Evolutionary conservation across 2,888 invertebrate genomes (phyloP), one percentile per base, ranked within the genome.

Genomic region (Xestobium rufovillosum): DNA sequence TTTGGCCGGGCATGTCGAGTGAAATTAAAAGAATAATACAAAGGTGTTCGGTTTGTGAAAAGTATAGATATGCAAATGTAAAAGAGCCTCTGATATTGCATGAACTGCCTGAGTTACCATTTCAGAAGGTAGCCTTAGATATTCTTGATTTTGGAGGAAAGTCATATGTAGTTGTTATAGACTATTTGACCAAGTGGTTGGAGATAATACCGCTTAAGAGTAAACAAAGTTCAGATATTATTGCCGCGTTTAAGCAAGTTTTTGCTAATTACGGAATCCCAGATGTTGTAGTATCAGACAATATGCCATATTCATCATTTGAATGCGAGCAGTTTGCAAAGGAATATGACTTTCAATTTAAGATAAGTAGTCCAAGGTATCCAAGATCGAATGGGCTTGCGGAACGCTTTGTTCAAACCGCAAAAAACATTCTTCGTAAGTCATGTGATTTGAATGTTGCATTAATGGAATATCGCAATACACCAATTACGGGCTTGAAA

Each of bases 101-200:
- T 37, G 26, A 41, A 11, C 35, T 52, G 14, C 52, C 53, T 14
- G 33, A 34, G n/a, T 26, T 46, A 14, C 49, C 51, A 2, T 59
- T 46, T 36, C 14, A 46, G 10, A 53, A 52, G 36, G 37, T 58
- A 23, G 53, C 43, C 11, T 38, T 49, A 28, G 55, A 57, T 42
- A 47, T 56, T 36, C 41, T 47, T 15, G 47, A 52, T 31, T 43
- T 44, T 31, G 34, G 19, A 11, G 39, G 42, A 9, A 38, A 44
- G 27, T 38, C 35, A 14, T 51, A 39, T 38, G 25, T 45, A 12
- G 12, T 47, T 4, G 9, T 51, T 11, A 41, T 47, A 13, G 48
- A 52, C 34, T 48, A 39, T 38, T 28, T 45, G 29, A 33, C 36
- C 3, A 45, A 42, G 17, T 45, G 44, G 45, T 15, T 47, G 15